Evolutionary conservation across 2,888 invertebrate species (phyloP), one percentile per base, ranked within the genome.

Genomic region (Drosophila limbata): DNA sequence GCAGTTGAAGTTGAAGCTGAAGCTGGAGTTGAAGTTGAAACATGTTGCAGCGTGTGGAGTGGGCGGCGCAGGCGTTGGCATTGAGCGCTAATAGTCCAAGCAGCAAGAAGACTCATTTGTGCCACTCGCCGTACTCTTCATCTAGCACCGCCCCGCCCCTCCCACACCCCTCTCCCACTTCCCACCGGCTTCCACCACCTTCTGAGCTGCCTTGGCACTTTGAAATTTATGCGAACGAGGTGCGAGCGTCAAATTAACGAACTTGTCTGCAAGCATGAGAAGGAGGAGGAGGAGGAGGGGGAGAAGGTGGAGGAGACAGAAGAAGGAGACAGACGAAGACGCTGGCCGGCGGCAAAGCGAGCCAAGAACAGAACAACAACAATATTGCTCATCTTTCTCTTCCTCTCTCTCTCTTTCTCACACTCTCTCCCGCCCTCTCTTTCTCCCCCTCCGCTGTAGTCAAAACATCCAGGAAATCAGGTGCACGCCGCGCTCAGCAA

Each of bases 181-280:
- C 25, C 13, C 28, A 8, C 28, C 28, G 4, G 15, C 6, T 10
- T 37, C 25, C 13, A 13, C 33, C 19, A 17, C 1, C 31, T 15
- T 28, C 25, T 33, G 25, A 31, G 28, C 25, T 56, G 28, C 17
- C 39, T 17, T 59, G 48, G 60, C 69, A 79, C 79, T 77, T 64
- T 68, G 61, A 80, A 63, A 79, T 79, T 79, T 79, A 79, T 79
- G 85, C 85, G 77, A 77, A 66, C 70, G 76, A 82, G 83, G 82
- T 83, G 86, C 85, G 78, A 85, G 78, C 87, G 89, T 86, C 86
- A 89, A 91, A 91, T 91, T 90, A 91, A 91, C 90, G 83, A 91
- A 90, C 91, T 89, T 91, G 89, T 89, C 88, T 70, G 67, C 15
- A 21, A 55, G 69, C 50, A n/a, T 33, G 33, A 47, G 44, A 42